phyloP scores from a whole-genome alignment of 2,113 vertebrate species.

The Paedocypris sp. region DNA sequence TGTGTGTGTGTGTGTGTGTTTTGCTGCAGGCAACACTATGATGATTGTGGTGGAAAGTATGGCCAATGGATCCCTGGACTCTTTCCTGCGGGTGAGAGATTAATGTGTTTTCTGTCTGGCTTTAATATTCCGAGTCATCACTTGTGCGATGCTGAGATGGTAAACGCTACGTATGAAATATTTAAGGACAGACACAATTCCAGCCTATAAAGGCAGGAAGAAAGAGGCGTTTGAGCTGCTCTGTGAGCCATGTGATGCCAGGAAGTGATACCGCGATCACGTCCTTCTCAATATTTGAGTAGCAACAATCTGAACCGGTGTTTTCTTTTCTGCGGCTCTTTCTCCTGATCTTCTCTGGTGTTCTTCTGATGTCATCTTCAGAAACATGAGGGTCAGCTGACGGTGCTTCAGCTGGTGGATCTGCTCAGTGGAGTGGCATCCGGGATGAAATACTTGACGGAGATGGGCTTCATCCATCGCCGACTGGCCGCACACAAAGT shows the following conservation, averaged over 20 bases:
- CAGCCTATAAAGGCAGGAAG: not conserved
- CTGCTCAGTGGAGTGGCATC: conserved; percentile 81
- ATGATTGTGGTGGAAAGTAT: conserved; percentile 89
- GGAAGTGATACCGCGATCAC: no score
- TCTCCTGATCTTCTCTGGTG: not conserved
- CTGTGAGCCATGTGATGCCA: no score
- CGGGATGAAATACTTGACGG: conserved; percentile 91
- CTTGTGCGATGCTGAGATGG: not conserved
- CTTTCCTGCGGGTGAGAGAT: conserved; percentile 80
- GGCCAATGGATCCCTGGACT: conserved; percentile 78
- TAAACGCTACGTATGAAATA: not conserved
- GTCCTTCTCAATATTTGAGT: no score
- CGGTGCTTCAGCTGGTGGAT: conserved; percentile 71
- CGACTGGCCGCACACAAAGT: conserved; percentile 86
- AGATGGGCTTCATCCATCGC: conserved; percentile 91
- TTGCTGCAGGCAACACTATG: conserved; percentile 75
- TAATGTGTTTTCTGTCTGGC: no score
- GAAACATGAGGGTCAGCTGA: conserved; percentile 85
- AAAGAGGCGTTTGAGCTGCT: not conserved
- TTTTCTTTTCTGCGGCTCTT: not conserved
- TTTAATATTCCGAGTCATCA: not conserved
- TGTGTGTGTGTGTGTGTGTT: conserved; percentile 31
- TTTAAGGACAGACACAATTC: not conserved
- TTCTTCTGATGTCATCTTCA: no score
- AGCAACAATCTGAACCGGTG: no score